These are phyloP conservation scores for Nesidiocoris tenuis DNA, from an alignment of 2,888 invertebrate genomes.

Conservation along the genomic window DNA sequence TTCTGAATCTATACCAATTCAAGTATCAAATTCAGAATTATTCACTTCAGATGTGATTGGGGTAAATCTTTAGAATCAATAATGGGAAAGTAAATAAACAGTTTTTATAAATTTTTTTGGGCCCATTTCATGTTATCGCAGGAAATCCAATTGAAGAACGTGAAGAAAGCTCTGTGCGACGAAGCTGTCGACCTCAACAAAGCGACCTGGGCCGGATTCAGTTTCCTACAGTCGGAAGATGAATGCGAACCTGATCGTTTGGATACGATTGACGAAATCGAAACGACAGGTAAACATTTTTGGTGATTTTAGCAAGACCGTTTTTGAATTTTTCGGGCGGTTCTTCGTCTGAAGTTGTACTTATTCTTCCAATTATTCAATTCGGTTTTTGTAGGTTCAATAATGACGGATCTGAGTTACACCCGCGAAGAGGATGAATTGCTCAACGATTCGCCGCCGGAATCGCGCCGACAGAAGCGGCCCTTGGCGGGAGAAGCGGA, in stretches of 20 bases:
- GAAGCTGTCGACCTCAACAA: constrained; percentile 3
- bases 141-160: constrained; percentile 6
- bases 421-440: constrained; percentile 83
- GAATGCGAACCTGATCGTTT: constrained; percentile 51
- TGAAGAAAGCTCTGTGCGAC: constrained; percentile 13
- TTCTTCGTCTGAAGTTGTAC: too few relatives aligned
- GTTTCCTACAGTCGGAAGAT: constrained; percentile 48
- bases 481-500: constrained; percentile 45
- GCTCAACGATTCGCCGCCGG: constrained; percentile 58
- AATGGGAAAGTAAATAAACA: too few relatives aligned
- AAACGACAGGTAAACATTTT: constrained; percentile 76
- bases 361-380: too few relatives aligned
- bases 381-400: constrained; percentile 63
- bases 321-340: too few relatives aligned
- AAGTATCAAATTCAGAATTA: too few relatives aligned
- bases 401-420: constrained; percentile 76
- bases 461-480: constrained; percentile 40
- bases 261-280: constrained; percentile 59
- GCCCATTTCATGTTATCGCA: not conserved
- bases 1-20: too few relatives aligned
- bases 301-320: too few relatives aligned
- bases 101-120: not conserved
- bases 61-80: too few relatives aligned
- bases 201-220: constrained; percentile 8
- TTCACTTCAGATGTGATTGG: too few relatives aligned